Evolutionary conservation across 2,113 vertebrate species (phyloP).

Genomic region (Pseudopipra pipra): DNA sequence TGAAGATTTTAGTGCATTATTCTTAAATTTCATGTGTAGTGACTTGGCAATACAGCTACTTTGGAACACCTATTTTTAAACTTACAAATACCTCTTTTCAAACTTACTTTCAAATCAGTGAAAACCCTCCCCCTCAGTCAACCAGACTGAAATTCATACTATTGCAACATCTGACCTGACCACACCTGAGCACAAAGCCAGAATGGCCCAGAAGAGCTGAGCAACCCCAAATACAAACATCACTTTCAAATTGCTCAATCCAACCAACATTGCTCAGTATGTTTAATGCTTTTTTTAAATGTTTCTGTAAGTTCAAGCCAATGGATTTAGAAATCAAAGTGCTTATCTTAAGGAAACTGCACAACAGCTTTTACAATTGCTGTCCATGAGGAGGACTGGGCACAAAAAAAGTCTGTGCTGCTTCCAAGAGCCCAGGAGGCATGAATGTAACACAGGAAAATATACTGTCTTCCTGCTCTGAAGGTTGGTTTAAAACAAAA

Average conservation of each 20-base stretch:
- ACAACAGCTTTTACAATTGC: background rate
- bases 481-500: background rate
- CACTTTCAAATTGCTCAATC: background rate
- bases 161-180: background rate
- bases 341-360: constrained; percentile 21
- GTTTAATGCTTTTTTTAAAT: background rate
- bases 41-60: background rate
- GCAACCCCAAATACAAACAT: background rate
- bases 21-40: background rate
- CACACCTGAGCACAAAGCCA: background rate
- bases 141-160: background rate
- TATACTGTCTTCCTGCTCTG: background rate
- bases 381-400: background rate
- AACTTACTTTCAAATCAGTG: background rate
- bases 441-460: background rate
- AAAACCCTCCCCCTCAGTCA: background rate
- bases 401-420: constrained; percentile 28
- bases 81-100: background rate
- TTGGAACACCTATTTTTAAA: background rate
- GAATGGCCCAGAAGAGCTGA: background rate
- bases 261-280: background rate
- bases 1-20: background rate
- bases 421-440: constrained; percentile 32
- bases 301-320: background rate
- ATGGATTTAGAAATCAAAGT: background rate